phyloP scores from a whole-genome alignment of 2,113 vertebrate species.

The Channa maculata region DNA sequence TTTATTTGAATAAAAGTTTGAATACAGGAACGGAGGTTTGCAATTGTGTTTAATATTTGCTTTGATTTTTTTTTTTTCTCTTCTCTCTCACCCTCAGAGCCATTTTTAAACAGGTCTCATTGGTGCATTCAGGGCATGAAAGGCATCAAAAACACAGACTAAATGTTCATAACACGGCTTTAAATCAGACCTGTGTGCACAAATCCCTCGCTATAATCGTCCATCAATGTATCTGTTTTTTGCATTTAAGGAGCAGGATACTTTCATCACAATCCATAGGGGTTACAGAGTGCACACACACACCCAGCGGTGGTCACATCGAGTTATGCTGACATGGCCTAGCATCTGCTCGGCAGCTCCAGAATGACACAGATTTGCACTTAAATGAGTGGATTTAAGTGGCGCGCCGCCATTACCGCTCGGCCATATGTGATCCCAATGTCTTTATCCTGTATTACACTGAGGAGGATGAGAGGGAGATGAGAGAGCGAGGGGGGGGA shows the following conservation, averaged over 20 bases:
- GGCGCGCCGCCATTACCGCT: constrained; percentile 90
- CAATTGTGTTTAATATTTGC: too few species aligned
- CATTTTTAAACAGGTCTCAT: not conserved
- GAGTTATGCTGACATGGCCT: constrained; percentile 76
- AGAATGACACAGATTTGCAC: constrained; percentile 92
- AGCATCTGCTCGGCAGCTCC: constrained; percentile 76
- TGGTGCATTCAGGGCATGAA: not conserved
- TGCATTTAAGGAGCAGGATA: constrained; percentile 59
- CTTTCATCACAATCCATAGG: constrained; percentile 55
- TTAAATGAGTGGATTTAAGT: constrained; percentile 96
- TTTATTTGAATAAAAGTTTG: too few species aligned
- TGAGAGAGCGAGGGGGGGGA: constrained; percentile 47
- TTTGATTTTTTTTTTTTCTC: too few species aligned
- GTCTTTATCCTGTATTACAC: constrained; percentile 91
- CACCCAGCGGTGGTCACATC: constrained; percentile 61
- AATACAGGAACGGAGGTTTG: too few species aligned
- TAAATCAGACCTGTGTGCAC: constrained; percentile 38
- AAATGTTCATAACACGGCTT: not conserved
- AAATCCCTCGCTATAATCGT: constrained; percentile 49
- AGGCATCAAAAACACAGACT: constrained; percentile 2
- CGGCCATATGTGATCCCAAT: constrained; percentile 93
- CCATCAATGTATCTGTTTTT: constrained; percentile 60
- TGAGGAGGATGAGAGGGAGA: constrained; percentile 43
- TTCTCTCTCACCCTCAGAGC: too few species aligned
- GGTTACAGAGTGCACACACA: constrained; percentile 32